These are phyloP conservation scores for Equus przewalskii DNA, from an alignment of 2,113 vertebrate species.

Conservation along the genomic window DNA sequence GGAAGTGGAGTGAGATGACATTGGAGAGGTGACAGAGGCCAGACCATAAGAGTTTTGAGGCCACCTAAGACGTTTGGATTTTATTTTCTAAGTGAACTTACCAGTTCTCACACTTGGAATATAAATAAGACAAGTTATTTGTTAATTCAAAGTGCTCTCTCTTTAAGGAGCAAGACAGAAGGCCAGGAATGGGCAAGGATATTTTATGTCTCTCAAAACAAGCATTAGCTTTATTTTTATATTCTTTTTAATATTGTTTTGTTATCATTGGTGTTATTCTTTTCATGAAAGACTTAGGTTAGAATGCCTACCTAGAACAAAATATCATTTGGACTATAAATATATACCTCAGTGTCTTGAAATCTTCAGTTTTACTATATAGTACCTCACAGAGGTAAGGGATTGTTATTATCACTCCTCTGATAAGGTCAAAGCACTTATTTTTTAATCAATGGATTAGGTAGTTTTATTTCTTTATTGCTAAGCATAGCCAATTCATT, in stretches of 20 bases:
- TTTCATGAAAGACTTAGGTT: conserved; percentile 30
- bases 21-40: neutral
- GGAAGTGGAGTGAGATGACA: neutral
- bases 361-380: neutral
- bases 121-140: neutral
- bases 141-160: neutral
- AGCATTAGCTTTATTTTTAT: conserved; percentile 1
- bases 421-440: conserved; percentile 55
- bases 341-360: neutral
- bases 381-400: conserved; percentile 4
- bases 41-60: neutral
- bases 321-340: conserved; percentile 20
- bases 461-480: conserved; percentile 47
- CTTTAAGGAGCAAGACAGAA: neutral
- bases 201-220: conserved; percentile 11
- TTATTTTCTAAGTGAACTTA: neutral
- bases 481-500: conserved; percentile 12
- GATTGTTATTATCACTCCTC: neutral
- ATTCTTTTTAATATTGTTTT: neutral
- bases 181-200: neutral
- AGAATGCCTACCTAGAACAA: neutral
- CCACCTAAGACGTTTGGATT: neutral
- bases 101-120: neutral
- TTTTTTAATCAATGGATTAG: conserved; percentile 61
- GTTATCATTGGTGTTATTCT: conserved; percentile 42